Conservation (phyloP, 2,113 vertebrate genomes). For the Phyllopteryx taeniolatus region DNA sequence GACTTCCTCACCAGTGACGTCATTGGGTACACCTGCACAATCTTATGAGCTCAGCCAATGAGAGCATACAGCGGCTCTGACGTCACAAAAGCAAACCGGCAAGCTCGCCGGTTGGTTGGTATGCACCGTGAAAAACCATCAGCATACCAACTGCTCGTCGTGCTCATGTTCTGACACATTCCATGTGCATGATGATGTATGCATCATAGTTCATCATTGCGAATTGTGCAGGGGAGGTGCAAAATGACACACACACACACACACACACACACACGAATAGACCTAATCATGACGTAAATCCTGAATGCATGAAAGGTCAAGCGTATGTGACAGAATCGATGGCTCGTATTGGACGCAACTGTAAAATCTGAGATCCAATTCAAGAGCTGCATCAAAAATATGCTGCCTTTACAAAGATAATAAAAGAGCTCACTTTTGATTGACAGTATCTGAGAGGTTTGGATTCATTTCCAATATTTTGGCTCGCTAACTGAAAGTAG, state of each 20-base stretch:
- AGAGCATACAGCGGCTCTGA: constrained; percentile 35
- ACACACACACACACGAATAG: too few relatives aligned
- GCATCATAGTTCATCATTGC: constrained; percentile 50
- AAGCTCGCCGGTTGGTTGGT: constrained; percentile 62
- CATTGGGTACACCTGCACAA: background rate
- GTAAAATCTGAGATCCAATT: too few relatives aligned
- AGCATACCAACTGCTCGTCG: constrained; percentile 70
- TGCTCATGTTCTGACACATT: constrained; percentile 67
- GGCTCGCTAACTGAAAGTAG: too few relatives aligned
- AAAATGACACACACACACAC: background rate
- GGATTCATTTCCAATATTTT: too few relatives aligned
- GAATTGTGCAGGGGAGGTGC: constrained; percentile 17
- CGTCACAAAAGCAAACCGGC: constrained; percentile 27
- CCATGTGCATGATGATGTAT: constrained; percentile 28
- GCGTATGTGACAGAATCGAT: background rate
- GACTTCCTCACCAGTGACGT: background rate
- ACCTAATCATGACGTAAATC: background rate
- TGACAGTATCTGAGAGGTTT: too few relatives aligned
- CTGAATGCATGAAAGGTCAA: background rate
- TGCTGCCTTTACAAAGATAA: too few relatives aligned
- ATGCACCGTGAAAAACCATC: constrained; percentile 75
- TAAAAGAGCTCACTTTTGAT: too few relatives aligned
- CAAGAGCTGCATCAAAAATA: too few relatives aligned
- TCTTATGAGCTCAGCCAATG: background rate
- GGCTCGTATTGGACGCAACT: too few relatives aligned